Evolutionary conservation across 2,797 vertebrate species (phyloP).

Genomic region (Amblyopsis hoosieri): DNA sequence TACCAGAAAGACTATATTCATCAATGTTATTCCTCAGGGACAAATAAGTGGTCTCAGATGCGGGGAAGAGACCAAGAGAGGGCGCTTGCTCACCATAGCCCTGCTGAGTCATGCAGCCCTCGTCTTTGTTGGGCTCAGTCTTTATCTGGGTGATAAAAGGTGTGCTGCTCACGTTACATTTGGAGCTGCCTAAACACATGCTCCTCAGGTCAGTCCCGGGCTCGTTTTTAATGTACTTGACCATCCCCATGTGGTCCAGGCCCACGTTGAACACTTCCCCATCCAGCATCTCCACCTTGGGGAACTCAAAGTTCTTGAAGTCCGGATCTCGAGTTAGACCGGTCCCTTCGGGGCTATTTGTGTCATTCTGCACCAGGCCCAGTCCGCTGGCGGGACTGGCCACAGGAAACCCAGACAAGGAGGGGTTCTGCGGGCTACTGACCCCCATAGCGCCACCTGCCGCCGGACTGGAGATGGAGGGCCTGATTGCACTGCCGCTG

Average conservation of each 20-base stretch:
- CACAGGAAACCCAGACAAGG: constrained; percentile 80
- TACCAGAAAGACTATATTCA: constrained; percentile 97
- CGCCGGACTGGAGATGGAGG: constrained; percentile 91
- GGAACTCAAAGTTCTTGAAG: constrained; percentile 88
- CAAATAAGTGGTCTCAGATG: constrained; percentile 94
- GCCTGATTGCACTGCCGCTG: constrained; percentile 81
- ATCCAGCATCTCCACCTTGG: constrained; percentile 91
- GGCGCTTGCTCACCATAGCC: constrained; percentile 85
- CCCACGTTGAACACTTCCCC: constrained; percentile 85
- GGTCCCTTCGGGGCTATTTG: constrained; percentile 83
- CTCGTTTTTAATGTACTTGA: constrained; percentile 97
- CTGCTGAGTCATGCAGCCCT: constrained; percentile 88
- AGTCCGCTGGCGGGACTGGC: constrained; percentile 82
- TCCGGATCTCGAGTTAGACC: constrained; percentile 79
- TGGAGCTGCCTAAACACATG: constrained; percentile 88
- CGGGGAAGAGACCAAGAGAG: constrained; percentile 87
- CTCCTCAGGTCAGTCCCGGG: constrained; percentile 90
- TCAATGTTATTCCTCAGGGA: constrained; percentile 98
- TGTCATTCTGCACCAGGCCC: constrained; percentile 83
- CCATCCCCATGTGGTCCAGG: constrained; percentile 86
- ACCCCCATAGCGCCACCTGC: constrained; percentile 82
- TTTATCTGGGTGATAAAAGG: constrained; percentile 92
- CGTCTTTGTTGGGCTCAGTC: constrained; percentile 89
- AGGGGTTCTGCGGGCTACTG: constrained; percentile 87
- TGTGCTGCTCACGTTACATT: constrained; percentile 78